A percentile compares a stretch with the other conserved stretches of the same genome.
These are phyloP conservation scores for Oreochromis tanganicae DNA, from an alignment of 2,113 vertebrate species.

Conservation along the genomic window DNA sequence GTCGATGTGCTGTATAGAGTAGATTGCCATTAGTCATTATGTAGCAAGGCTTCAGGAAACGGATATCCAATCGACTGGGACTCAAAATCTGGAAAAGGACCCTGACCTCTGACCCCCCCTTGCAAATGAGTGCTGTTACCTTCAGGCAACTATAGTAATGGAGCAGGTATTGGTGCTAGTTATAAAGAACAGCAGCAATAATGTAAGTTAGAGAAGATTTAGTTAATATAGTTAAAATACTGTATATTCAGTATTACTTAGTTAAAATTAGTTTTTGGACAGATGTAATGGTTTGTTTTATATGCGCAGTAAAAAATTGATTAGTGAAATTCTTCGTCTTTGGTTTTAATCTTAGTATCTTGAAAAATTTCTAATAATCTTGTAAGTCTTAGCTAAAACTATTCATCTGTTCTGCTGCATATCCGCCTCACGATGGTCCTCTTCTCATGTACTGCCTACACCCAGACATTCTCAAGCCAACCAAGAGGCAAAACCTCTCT, in stretches of 20 bases:
- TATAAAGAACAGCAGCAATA: background rate
- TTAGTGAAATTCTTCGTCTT: too few species aligned
- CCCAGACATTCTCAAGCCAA: background rate
- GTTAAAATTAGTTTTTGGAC: background rate
- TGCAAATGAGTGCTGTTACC: background rate
- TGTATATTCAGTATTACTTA: background rate
- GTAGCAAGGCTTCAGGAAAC: conserved; percentile 1
- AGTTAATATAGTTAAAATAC: background rate
- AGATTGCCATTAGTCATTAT: conserved; percentile 4
- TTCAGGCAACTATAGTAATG: background rate
- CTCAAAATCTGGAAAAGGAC: background rate
- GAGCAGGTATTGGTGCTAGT: background rate
- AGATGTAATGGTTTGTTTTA: background rate
- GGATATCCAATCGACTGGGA: background rate
- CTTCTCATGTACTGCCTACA: background rate
- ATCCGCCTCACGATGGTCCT: background rate
- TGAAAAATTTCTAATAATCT: background rate
- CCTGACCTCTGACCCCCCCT: background rate
- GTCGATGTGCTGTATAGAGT: background rate
- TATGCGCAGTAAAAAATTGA: background rate
- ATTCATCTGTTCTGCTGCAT: background rate
- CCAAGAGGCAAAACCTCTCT: background rate
- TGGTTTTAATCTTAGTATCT: too few species aligned
- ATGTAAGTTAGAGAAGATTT: background rate
- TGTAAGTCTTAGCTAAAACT: background rate